Percentiles rank a stretch among this genome's conserved stretches.
These are phyloP conservation scores for Chrysopilus asiliformis DNA, from an alignment of 2,888 invertebrate species.

Conservation along the genomic window DNA sequence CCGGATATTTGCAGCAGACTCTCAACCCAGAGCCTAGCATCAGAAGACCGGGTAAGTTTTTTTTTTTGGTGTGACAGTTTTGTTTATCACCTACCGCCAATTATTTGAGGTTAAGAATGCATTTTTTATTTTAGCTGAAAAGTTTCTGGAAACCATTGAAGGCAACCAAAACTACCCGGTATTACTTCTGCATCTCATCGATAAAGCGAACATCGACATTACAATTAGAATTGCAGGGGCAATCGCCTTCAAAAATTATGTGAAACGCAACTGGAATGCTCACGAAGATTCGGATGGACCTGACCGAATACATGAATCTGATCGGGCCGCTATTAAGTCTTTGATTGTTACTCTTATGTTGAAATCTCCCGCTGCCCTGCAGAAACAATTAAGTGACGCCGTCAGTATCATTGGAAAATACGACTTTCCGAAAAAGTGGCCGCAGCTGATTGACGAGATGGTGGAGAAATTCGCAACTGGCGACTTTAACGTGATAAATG, in stretches of 20 bases:
- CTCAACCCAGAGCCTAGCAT: slow-evolving; percentile 69
- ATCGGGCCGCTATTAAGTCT: slow-evolving; percentile 68
- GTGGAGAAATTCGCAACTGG: slow-evolving; percentile 81
- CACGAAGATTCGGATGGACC: slow-evolving; percentile 53
- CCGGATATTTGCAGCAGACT: slow-evolving; percentile 77
- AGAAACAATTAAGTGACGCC: slow-evolving; percentile 90
- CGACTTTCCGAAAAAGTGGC: slow-evolving; percentile 97
- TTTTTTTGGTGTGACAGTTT: slow-evolving; percentile 1
- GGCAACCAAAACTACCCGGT: slow-evolving; percentile 82
- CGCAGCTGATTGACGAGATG: slow-evolving; percentile 82
- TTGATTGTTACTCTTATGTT: slow-evolving; percentile 87
- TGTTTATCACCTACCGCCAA: neutral
- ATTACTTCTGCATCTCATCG: slow-evolving; percentile 70
- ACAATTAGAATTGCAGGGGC: slow-evolving; percentile 81
- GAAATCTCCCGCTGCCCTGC: slow-evolving; percentile 76
- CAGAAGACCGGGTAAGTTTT: slow-evolving; percentile 64
- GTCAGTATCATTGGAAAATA: slow-evolving; percentile 91
- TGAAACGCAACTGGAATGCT: slow-evolving; percentile 86
- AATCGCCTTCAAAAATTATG: slow-evolving; percentile 91
- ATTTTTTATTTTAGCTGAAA: slow-evolving; percentile 77
- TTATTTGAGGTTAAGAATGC: too few species aligned
- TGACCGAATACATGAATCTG: slow-evolving; percentile 67
- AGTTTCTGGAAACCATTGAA: slow-evolving; percentile 81
- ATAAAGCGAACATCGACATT: slow-evolving; percentile 64
- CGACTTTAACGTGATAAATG: slow-evolving; percentile 90